Evolutionary conservation across 2,113 vertebrate species (phyloP).

Genomic region (Thomomys bottae): DNA sequence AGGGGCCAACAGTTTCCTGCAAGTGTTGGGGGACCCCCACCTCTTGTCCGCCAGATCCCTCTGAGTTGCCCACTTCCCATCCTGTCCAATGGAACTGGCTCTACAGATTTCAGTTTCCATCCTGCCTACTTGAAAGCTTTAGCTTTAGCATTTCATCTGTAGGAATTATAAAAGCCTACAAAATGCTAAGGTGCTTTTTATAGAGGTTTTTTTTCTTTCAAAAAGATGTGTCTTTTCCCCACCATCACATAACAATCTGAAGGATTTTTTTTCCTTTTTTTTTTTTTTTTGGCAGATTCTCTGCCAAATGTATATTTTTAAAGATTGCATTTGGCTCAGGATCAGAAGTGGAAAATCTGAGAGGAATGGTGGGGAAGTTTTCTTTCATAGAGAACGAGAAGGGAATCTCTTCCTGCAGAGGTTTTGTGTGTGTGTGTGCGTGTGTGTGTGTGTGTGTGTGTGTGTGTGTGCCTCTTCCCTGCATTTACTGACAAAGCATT

Average conservation of each 20-base stretch:
- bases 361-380: slow-evolving; percentile 51
- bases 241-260: slow-evolving; percentile 77
- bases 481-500: neutral
- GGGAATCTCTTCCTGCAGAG: neutral
- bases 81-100: slow-evolving; percentile 57
- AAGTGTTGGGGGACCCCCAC: neutral
- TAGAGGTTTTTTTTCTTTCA: slow-evolving; percentile 60
- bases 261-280: slow-evolving; percentile 55
- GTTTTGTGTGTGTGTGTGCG: neutral
- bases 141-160: slow-evolving; percentile 79
- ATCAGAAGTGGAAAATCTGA: slow-evolving; percentile 68
- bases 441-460: no score
- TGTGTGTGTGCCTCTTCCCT: neutral
- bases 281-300: slow-evolving; percentile 41
- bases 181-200: slow-evolving; percentile 82
- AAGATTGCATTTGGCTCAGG: slow-evolving; percentile 76
- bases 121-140: slow-evolving; percentile 78
- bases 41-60: slow-evolving; percentile 43
- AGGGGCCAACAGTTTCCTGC: neutral
- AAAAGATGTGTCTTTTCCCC: slow-evolving; percentile 76
- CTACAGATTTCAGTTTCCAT: slow-evolving; percentile 66
- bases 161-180: slow-evolving; percentile 79
- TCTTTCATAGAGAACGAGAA: neutral
- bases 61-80: slow-evolving; percentile 50
- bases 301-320: slow-evolving; percentile 78